Conservation (phyloP, 2,888 invertebrate genomes). For the Ophion obscuratus region DNA sequence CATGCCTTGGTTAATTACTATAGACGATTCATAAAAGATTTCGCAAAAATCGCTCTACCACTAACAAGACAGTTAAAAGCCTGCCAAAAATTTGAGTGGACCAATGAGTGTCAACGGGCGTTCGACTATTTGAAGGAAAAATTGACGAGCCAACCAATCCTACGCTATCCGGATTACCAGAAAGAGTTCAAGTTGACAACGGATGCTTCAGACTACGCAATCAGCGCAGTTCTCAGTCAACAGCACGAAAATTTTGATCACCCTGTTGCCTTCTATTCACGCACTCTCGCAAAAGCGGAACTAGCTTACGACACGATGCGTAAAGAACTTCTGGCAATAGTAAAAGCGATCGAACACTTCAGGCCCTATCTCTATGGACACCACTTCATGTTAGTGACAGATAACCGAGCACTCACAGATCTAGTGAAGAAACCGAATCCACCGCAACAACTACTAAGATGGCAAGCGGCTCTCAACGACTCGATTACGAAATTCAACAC, state of each 20-base stretch:
- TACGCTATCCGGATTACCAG: too few relatives aligned
- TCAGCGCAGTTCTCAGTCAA: conserved; percentile 74
- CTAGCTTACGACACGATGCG: conserved; percentile 74
- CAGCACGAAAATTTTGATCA: conserved; percentile 71
- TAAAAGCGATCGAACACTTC: conserved; percentile 51
- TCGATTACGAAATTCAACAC: too few relatives aligned
- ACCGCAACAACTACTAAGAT: conserved; percentile 44
- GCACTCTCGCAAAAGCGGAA: conserved; percentile 74
- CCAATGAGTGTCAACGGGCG: too few relatives aligned
- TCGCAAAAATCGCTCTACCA: too few relatives aligned
- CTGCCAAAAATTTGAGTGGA: conserved; percentile 58
- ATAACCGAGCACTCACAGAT: conserved; percentile 54
- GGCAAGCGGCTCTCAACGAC: too few relatives aligned
- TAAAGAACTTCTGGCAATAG: conserved; percentile 73
- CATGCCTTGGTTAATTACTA: too few relatives aligned
- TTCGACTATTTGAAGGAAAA: too few relatives aligned
- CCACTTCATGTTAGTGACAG: conserved; percentile 48
- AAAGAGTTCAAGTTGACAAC: too few relatives aligned
- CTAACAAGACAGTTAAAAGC: conserved; percentile 44
- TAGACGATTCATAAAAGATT: too few relatives aligned
- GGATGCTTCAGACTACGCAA: conserved; percentile 54
- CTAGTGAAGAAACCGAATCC: conserved; percentile 43
- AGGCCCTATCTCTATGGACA: conserved; percentile 52
- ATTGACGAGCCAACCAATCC: too few relatives aligned
- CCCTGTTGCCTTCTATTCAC: conserved; percentile 76